Evolutionary conservation across 2,888 invertebrate species (phyloP).

Genomic region (Cancer borealis): DNA sequence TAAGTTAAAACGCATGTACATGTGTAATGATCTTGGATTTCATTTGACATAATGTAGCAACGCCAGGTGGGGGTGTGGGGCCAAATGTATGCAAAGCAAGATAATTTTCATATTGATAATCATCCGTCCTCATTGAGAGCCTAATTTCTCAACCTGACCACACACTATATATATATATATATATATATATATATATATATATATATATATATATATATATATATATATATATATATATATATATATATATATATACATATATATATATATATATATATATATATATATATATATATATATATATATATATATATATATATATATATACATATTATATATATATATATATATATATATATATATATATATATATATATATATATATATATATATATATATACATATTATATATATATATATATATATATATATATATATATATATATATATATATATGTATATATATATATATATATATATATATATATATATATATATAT

Average conservation of each 20-base stretch:
- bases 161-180: background rate
- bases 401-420: conserved; percentile 62
- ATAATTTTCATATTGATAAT: background rate
- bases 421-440: conserved; percentile 41
- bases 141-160: background rate
- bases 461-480: conserved; percentile 51
- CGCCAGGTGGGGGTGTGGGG: background rate
- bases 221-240: conserved; percentile 44
- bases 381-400: conserved; percentile 54
- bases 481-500: conserved; percentile 56
- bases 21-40: too few species aligned
- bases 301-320: background rate
- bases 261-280: background rate
- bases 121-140: background rate
- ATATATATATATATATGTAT: conserved; percentile 55
- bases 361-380: conserved; percentile 63
- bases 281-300: conserved; percentile 35
- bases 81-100: background rate
- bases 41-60: too few species aligned
- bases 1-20: too few species aligned
- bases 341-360: conserved; percentile 45
- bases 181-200: background rate
- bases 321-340: too few species aligned
- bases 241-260: conserved; percentile 52
- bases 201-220: conserved; percentile 57